Base-by-base conservation (phyloP, 2,797 vertebrate genomes). In the Gallirallus australis region DNA sequence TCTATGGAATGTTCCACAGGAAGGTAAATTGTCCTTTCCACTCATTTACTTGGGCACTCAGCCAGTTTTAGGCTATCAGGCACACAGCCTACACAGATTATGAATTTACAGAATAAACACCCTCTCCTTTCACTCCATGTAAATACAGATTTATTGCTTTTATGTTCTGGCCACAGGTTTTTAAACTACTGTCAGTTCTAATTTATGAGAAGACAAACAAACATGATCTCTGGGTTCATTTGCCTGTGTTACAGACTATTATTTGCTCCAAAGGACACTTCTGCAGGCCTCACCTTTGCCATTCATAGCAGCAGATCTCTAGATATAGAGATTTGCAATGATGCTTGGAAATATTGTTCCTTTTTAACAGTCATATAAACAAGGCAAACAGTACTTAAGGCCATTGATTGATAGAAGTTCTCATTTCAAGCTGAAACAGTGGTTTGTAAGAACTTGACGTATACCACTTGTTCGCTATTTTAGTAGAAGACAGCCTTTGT, bases 121-220 rank as follows among this genome's bases (percentile, higher is more conserved):
- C 28, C 77, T 78, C 65, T 86, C 66, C 52, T 76, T 89, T 86
- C 61, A 63, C 35, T 71, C 57, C 84, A 12, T 54, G 33, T 66
- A 94, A 94, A 93, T 21, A 89, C 31, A 73, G 66, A 93, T 92
- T 86, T 79, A 94, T 66, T 72, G 56, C 42, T 84, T 68, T 79
- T 52, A 70, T 72, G 30, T 17, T 1, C 4, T 89, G 66, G 73
- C 35, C 73, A 39, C 70, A 77, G 52, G 12, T 80, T 87, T 94
- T 94, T 54, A 81, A 93, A 42, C 66, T 59, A 24, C 35, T 82
- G 52, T 86, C 83, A 70, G 64, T 53, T 93, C 86, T 82, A 79
- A 71, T 92, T 77, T 80, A 77, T 52, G 37, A 82, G 53, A 56
- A 94, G 45, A 63, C 66, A 87, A 96, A 76, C 15, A 82, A 85